Conservation (phyloP, 2,113 vertebrate species). For the Ciconia maguari region DNA sequence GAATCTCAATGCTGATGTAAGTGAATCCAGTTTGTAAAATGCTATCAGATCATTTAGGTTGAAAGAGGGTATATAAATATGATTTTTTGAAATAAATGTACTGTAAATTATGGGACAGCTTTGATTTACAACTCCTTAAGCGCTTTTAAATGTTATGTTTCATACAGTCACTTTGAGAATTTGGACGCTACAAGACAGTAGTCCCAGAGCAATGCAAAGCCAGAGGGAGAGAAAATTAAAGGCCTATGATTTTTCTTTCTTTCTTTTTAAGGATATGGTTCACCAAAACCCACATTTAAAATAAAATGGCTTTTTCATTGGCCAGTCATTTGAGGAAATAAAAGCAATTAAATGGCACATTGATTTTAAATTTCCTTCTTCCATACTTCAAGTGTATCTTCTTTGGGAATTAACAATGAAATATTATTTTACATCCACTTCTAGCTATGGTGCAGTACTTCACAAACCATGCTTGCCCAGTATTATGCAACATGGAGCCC, state of each 20-base stretch:
- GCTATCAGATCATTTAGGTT: background rate
- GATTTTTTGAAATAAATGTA: background rate
- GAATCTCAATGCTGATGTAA: background rate
- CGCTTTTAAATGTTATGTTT: background rate
- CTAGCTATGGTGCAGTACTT: background rate
- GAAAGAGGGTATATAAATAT: background rate
- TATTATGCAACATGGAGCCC: background rate
- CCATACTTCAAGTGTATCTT: background rate
- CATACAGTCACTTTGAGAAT: background rate
- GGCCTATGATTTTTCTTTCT: background rate
- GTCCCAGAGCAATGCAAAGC: background rate
- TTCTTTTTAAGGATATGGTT: background rate
- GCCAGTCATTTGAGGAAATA: constrained; percentile 27
- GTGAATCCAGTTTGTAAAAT: background rate
- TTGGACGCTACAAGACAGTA: background rate
- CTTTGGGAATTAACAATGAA: background rate
- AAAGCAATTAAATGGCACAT: constrained; percentile 43
- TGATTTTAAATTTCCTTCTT: constrained; percentile 40
- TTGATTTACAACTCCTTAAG: background rate
- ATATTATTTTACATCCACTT: background rate
- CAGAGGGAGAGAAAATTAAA: background rate
- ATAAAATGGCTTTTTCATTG: constrained; percentile 26
- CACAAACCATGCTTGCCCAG: background rate
- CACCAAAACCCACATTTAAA: background rate
- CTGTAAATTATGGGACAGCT: background rate